A percentile compares a stretch with the other conserved stretches of the same genome.
Evolutionary conservation across 1,140 invertebrate genomes (phyloP).

Genomic region (Phocides pigmalion): DNA sequence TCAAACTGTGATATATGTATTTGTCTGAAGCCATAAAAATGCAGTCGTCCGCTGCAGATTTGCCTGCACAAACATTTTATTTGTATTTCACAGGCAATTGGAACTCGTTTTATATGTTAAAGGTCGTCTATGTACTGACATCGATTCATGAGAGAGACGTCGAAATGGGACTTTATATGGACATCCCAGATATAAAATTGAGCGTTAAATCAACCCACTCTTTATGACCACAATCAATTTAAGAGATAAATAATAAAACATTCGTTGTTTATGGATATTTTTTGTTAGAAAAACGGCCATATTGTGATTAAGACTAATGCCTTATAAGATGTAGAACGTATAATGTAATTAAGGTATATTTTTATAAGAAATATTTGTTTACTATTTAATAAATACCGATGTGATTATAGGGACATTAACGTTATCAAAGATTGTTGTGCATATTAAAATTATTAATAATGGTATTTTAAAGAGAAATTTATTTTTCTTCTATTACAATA

Average conservation of each 20-base stretch:
- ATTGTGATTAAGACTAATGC: neutral
- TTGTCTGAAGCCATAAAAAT: slow-evolving; percentile 12
- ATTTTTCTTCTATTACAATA: too few species aligned
- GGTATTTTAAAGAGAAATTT: too few species aligned
- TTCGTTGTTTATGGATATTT: neutral
- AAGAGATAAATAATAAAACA: slow-evolving; percentile 13
- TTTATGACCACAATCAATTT: slow-evolving; percentile 28
- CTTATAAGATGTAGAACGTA: neutral
- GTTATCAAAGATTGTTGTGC: too few species aligned
- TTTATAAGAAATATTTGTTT: too few species aligned
- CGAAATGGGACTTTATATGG: slow-evolving; percentile 6
- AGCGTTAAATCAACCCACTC: slow-evolving; percentile 24
- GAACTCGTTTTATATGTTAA: slow-evolving; percentile 18
- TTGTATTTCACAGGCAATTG: slow-evolving; percentile 23
- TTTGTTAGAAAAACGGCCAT: neutral
- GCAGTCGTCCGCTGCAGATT: slow-evolving; percentile 9
- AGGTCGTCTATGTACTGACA: slow-evolving; percentile 17
- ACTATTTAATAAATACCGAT: too few species aligned
- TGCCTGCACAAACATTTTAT: slow-evolving; percentile 26
- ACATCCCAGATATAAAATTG: slow-evolving; percentile 25
- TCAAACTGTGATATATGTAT: neutral
- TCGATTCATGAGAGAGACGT: slow-evolving; percentile 28
- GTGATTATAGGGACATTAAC: too few species aligned
- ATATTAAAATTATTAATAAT: too few species aligned
- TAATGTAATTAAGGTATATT: neutral